Evolutionary conservation across 2,888 invertebrate genomes (phyloP).

Genomic region (Caenorhabditis sinica): DNA sequence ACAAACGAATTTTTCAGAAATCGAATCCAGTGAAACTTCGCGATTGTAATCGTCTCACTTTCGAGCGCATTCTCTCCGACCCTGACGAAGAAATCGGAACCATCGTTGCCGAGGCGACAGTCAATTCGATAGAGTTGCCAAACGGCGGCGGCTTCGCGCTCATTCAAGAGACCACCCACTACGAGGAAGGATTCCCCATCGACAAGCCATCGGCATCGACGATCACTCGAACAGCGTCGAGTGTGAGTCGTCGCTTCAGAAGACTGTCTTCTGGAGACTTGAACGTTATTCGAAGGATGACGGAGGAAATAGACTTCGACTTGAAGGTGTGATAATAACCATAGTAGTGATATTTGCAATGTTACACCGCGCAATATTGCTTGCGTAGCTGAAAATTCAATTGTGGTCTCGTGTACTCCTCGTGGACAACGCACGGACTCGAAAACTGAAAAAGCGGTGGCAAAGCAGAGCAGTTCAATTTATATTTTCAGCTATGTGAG

Average conservation of each 20-base stretch:
- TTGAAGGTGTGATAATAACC: conserved; percentile 24
- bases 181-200: conserved; percentile 29
- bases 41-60: conserved; percentile 54
- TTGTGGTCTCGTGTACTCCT: too few species aligned
- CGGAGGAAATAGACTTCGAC: conserved; percentile 58
- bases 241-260: conserved; percentile 35
- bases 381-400: too few species aligned
- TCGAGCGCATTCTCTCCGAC: conserved; percentile 54
- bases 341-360: too few species aligned
- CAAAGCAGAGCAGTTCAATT: too few species aligned
- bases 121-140: conserved; percentile 45
- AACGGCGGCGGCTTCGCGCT: conserved; percentile 52
- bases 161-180: conserved; percentile 50
- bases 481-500: too few species aligned
- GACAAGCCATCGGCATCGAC: conserved; percentile 3
- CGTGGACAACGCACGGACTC: too few species aligned
- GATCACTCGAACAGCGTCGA: not conserved
- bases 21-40: conserved; percentile 60
- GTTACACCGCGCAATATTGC: too few species aligned
- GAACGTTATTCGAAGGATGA: conserved; percentile 62
- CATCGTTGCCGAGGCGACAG: conserved; percentile 52
- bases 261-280: conserved; percentile 61
- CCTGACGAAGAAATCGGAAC: conserved; percentile 54
- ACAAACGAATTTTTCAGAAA: conserved; percentile 36
- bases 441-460: too few species aligned